These are phyloP conservation scores for Anarrhichthys ocellatus DNA, from an alignment of 2,113 vertebrate species.

Conservation along the genomic window DNA sequence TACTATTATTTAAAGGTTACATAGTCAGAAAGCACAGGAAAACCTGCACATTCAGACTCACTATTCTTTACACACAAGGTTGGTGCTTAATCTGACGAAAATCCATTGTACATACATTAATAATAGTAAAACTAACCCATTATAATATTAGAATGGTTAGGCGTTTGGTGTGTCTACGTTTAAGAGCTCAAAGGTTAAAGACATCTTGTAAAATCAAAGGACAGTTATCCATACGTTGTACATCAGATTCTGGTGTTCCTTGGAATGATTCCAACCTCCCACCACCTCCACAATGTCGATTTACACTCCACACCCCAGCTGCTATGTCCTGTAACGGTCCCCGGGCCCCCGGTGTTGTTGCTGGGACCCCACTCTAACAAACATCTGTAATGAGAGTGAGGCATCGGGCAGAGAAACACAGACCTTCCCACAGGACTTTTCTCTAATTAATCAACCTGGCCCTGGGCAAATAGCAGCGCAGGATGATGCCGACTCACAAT, in stretches of 20 bases:
- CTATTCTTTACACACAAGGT: background rate
- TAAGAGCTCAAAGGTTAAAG: conserved; percentile 6
- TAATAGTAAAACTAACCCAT: background rate
- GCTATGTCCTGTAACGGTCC: conserved; percentile 42
- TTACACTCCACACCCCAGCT: conserved; percentile 46
- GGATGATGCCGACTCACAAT: conserved; percentile 71
- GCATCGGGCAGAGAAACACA: conserved; percentile 73
- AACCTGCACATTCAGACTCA: background rate
- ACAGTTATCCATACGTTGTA: background rate
- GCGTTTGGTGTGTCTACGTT: background rate
- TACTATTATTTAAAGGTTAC: conserved; percentile 14
- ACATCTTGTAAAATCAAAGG: conserved; percentile 6
- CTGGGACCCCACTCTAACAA: conserved; percentile 68
- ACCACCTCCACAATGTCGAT: conserved; percentile 24
- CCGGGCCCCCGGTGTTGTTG: conserved; percentile 63
- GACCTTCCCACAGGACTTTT: conserved; percentile 77
- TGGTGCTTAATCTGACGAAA: background rate
- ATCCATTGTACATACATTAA: background rate
- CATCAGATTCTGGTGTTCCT: conserved; percentile 26
- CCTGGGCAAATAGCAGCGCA: conserved; percentile 79
- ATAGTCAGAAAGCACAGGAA: background rate
- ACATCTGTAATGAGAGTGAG: conserved; percentile 80
- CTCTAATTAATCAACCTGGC: conserved; percentile 86
- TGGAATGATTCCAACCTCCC: conserved; percentile 20
- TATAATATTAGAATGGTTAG: background rate